Evolutionary conservation across 2,888 invertebrate genomes (phyloP), one percentile per base, ranked within the genome.

Genomic region (Cataglyphis livida): DNA sequence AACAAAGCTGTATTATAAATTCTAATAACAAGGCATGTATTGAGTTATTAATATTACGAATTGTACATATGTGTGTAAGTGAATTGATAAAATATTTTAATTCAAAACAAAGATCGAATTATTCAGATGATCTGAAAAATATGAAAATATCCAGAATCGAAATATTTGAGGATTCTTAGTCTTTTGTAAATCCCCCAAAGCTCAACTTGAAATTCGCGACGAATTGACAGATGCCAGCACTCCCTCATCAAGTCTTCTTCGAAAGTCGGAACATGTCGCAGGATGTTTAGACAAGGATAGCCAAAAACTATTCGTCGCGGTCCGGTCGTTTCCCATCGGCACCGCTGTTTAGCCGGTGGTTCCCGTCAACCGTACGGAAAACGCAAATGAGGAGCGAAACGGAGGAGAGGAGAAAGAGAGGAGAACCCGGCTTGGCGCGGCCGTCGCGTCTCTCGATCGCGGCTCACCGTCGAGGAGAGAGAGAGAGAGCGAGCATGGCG

Each of bases 401-500:
- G 21, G 59, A 25, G 59, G 38, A 35, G 59, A n/a, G 59, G 38
- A 35, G 35, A 35, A 35, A 35, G 51, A 18, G 48, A 6, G 18
- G 7, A 51, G 48, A n/a, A n/a, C 15, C 41, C 44, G 35, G 35
- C 35, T 35, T 35, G 41, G 41, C 41, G 41, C 41, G 41, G 41
- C 41, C 41, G 44, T 48, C 44, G 44, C 44, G 44, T 15, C 44
- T 48, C 44, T 48, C 44, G 44, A 44, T 12, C 15, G 48, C 18
- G 48, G 48, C 18, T 51, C 18, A 7, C 7, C 51, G 18, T 21
- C 64, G 12, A 41, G 18, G 44, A 7, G n/a, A 32, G n/a, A 51
- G 68, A 32, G 32, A 4, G 5, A 18, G 68, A 81, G 84, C 44
- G 90, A 89, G 78, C 48, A 89, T 89, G 89, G 89, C 89, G 89